Evolutionary conservation across 2,797 vertebrate genomes (phyloP).

Genomic region (Oceanodroma leucorhoa): DNA sequence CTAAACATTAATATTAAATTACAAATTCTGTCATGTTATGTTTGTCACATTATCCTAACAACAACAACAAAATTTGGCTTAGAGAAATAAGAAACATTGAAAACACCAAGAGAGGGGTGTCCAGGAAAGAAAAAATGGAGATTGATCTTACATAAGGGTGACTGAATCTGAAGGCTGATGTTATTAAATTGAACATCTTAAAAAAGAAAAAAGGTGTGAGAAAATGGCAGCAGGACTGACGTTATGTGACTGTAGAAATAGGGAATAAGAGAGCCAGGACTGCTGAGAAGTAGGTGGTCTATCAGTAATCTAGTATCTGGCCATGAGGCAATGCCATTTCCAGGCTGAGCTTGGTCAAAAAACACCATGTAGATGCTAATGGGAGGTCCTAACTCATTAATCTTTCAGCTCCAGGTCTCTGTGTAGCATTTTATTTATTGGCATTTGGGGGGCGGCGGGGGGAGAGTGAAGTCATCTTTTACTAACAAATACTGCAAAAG

Average conservation of each 20-base stretch:
- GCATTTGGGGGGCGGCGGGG: rapidly evolving
- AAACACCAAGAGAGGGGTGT: not conserved
- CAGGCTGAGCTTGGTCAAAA: not conserved
- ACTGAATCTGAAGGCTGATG: not conserved
- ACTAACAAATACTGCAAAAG: not conserved
- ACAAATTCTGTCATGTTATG: not conserved
- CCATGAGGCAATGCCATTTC: not conserved
- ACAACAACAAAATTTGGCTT: not conserved
- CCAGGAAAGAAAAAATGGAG: not conserved
- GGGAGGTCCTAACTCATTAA: not conserved
- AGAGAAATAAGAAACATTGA: not conserved
- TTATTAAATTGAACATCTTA: not conserved
- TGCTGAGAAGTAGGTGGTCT: not conserved
- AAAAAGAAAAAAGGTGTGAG: not conserved
- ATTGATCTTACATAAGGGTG: not conserved
- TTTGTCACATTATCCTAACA: not conserved
- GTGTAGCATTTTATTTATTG: not conserved
- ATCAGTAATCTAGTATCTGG: not conserved
- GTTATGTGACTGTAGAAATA: not conserved
- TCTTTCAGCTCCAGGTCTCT: not conserved
- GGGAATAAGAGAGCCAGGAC: not conserved
- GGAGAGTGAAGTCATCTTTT: not conserved
- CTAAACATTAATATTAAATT: not conserved
- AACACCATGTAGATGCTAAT: not conserved
- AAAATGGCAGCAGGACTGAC: not conserved